phyloP scores from a whole-genome alignment of 1,140 invertebrate species.

The Temnothorax curvispinosus region DNA sequence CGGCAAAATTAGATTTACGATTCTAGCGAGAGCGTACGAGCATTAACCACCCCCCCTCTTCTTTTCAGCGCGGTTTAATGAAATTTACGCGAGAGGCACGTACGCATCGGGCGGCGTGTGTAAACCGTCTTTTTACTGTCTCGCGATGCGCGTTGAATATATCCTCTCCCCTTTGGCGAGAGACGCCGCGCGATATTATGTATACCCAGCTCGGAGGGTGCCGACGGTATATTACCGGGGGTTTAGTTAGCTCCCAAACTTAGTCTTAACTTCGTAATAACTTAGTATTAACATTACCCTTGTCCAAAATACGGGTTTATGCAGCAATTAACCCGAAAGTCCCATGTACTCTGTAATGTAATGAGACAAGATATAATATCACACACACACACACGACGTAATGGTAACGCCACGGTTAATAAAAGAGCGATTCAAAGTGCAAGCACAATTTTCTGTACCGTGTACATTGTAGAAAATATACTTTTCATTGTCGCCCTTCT shows the following conservation, averaged over 20 bases:
- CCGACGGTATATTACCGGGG: conserved; percentile 39
- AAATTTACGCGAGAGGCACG: conserved; percentile 19
- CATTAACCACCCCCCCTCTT: background rate
- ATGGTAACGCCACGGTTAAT: background rate
- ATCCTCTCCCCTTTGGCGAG: background rate
- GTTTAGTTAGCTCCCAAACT: conserved; percentile 56
- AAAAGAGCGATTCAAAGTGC: background rate
- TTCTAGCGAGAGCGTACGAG: background rate
- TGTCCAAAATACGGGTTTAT: conserved; percentile 41
- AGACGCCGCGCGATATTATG: background rate
- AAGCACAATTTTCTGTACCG: background rate
- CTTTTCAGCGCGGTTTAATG: conserved; percentile 22
- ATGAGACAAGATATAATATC: conserved; percentile 24
- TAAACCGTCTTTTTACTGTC: conserved; percentile 12
- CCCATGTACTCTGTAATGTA: conserved; percentile 18
- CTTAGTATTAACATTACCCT: conserved; percentile 55
- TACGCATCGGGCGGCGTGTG: conserved; percentile 3
- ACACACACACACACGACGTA: no score
- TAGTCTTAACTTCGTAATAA: conserved; percentile 53
- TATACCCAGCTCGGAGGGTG: background rate
- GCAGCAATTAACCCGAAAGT: conserved; percentile 50
- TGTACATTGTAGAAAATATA: background rate
- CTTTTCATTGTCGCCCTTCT: background rate
- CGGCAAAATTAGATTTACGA: conserved; percentile 7
- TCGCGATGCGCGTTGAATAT: conserved; percentile 28